Percentiles rank a stretch among this genome's conserved stretches.
Evolutionary conservation across 2,113 vertebrate genomes (phyloP).

Genomic region (Tachycineta bicolor): DNA sequence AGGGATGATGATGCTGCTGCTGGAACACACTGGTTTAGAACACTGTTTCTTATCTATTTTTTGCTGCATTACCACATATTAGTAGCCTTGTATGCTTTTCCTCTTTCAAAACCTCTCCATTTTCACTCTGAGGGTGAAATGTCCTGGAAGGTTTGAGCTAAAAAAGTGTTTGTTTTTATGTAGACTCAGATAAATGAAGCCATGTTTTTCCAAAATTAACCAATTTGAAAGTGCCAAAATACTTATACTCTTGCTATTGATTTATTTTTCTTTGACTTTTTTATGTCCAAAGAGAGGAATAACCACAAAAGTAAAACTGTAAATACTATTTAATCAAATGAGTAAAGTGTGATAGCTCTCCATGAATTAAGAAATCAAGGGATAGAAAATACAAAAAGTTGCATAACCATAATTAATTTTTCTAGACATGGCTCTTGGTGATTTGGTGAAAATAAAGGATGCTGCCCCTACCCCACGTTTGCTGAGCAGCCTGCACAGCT

Average conservation of each 20-base stretch:
- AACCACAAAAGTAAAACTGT: not conserved
- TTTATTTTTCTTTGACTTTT: not conserved
- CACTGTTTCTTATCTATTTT: not conserved
- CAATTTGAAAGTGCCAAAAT: not conserved
- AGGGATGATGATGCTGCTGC: not conserved
- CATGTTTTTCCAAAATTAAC: not conserved
- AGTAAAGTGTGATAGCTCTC: not conserved
- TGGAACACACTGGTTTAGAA: not conserved
- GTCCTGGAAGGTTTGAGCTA: not conserved
- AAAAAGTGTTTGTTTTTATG: not conserved
- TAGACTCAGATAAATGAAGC: not conserved
- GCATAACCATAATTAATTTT: not conserved
- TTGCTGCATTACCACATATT: not conserved
- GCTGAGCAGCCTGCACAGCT: not conserved
- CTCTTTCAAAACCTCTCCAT: not conserved
- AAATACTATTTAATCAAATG: not conserved
- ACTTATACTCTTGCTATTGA: not conserved
- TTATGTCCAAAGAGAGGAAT: not conserved
- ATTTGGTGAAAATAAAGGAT: not conserved
- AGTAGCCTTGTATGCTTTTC: not conserved
- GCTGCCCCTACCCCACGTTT: not conserved
- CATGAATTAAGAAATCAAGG: slow-evolving; percentile 6
- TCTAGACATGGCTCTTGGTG: not conserved
- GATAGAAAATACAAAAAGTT: not conserved
- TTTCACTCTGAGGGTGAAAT: not conserved